Conservation (phyloP, 2,888 invertebrate species). For the Busseola fusca region DNA sequence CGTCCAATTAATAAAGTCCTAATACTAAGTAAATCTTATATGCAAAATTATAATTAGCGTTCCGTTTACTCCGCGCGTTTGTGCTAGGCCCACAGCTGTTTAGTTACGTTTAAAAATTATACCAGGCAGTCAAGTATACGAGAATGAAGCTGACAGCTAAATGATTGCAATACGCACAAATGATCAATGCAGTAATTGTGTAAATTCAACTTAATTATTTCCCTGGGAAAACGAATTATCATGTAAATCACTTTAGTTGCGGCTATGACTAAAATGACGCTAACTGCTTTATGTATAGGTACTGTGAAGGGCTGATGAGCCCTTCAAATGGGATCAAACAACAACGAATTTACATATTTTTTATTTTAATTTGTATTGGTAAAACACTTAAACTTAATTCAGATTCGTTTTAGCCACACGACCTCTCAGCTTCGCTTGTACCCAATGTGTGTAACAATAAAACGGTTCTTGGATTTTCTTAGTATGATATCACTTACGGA, state of each 20-base stretch:
- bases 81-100: background rate
- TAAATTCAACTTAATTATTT: conserved; percentile 8
- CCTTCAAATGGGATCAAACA: too few relatives aligned
- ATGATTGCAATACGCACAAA: background rate
- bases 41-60: background rate
- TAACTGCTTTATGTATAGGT: too few relatives aligned
- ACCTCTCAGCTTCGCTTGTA: too few relatives aligned
- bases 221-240: background rate
- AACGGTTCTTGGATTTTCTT: too few relatives aligned
- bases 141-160: conserved; percentile 4
- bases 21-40: background rate
- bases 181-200: background rate
- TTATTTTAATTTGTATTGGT: too few relatives aligned
- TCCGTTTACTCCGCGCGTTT: background rate
- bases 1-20: too few relatives aligned
- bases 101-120: background rate
- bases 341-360: too few relatives aligned
- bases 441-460: too few relatives aligned
- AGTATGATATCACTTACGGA: too few relatives aligned
- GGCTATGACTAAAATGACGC: background rate
- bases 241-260: background rate
- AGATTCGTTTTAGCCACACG: too few relatives aligned
- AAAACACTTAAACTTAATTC: too few relatives aligned
- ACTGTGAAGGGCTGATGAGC: too few relatives aligned
- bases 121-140: background rate